Evolutionary conservation across 2,888 invertebrate genomes (phyloP).

Genomic region (Acanthosoma haemorrhoidale): DNA sequence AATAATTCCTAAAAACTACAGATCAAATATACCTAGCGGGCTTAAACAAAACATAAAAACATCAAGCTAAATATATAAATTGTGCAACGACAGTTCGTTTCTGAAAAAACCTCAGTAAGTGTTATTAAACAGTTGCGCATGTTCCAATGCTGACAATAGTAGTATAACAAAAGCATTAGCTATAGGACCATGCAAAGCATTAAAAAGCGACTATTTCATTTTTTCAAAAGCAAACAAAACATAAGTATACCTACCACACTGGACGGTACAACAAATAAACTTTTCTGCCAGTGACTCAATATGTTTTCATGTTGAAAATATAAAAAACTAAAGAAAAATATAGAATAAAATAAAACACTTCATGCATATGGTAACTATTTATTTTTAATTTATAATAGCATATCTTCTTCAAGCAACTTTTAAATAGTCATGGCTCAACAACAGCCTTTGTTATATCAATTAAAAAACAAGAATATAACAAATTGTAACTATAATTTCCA

Average conservation of each 20-base stretch:
- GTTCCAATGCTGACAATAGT: neutral
- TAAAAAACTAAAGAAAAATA: neutral
- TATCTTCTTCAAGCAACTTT: neutral
- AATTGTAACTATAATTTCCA: neutral
- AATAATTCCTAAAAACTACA: too few relatives aligned
- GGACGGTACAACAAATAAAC: neutral
- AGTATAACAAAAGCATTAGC: slow-evolving; percentile 9
- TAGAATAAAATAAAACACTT: slow-evolving; percentile 3
- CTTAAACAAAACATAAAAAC: neutral
- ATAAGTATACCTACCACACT: slow-evolving; percentile 19
- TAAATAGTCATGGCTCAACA: neutral
- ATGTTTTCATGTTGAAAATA: neutral
- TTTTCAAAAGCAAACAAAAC: slow-evolving; percentile 14
- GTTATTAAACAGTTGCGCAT: slow-evolving; percentile 23
- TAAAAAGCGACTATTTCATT: neutral
- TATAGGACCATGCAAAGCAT: slow-evolving; percentile 21
- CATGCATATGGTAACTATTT: slow-evolving; percentile 24
- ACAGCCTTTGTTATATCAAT: neutral
- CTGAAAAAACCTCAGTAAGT: slow-evolving; percentile 26
- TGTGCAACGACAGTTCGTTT: neutral
- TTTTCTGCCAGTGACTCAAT: neutral
- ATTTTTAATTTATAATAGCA: neutral
- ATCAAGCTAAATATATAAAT: neutral
- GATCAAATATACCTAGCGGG: too few relatives aligned
- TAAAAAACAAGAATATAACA: neutral